Percentiles rank a stretch among this genome's conserved stretches.
Conservation (phyloP, 2,888 invertebrate genomes). For the Pollenia angustigena region DNA sequence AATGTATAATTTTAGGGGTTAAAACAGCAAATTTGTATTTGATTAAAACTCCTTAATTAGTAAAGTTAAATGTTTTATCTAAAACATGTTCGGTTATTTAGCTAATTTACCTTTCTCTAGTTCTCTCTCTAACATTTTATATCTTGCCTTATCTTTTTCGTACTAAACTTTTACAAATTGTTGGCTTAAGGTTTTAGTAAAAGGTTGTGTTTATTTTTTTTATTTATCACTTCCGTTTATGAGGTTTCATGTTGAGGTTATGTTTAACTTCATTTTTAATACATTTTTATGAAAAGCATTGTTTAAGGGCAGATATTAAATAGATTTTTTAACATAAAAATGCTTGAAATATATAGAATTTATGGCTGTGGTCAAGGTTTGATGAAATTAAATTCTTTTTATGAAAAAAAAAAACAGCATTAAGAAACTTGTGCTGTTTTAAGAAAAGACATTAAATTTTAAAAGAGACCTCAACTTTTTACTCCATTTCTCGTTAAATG, state of each 20-base stretch:
- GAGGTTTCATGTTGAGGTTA: not conserved
- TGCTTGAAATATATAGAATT: not conserved
- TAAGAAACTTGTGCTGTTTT: too few species aligned
- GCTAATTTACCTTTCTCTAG: slow-evolving; percentile 5
- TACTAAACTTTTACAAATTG: not conserved
- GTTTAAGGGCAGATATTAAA: not conserved
- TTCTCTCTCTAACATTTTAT: not conserved
- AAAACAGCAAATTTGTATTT: slow-evolving; percentile 5
- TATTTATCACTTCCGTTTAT: slow-evolving; percentile 22
- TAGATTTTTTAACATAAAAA: not conserved
- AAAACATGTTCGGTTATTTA: slow-evolving; percentile 1
- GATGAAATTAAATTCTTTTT: not conserved
- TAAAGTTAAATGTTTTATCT: slow-evolving; percentile 35
- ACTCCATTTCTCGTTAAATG: not conserved
- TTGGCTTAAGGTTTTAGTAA: slow-evolving; percentile 12
- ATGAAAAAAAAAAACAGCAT: too few species aligned
- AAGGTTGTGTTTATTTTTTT: not conserved
- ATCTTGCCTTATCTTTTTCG: not conserved
- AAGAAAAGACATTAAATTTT: too few species aligned
- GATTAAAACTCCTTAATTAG: slow-evolving; percentile 37
- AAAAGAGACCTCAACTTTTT: too few species aligned
- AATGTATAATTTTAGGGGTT: not conserved
- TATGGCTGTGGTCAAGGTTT: not conserved
- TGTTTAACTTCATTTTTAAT: not conserved
- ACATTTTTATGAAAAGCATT: too few species aligned